Percentiles rank a stretch among this genome's conserved stretches.
These are phyloP conservation scores for Echiichthys vipera DNA, from an alignment of 2,797 vertebrate genomes.

Conservation along the genomic window DNA sequence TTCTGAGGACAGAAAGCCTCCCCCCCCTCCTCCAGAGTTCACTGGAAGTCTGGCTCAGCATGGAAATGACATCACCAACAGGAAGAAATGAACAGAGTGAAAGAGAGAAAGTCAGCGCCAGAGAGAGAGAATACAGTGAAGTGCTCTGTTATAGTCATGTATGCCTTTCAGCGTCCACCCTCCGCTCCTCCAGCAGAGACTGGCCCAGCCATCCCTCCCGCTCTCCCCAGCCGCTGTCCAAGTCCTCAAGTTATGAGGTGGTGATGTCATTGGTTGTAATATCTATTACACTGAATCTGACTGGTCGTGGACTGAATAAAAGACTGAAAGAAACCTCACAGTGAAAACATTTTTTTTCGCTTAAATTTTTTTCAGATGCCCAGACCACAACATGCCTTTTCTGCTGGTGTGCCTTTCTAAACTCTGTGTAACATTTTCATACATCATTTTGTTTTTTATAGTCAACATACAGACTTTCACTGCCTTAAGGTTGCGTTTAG, in stretches of 20 bases:
- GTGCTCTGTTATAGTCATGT: slow-evolving; percentile 61
- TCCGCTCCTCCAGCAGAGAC: slow-evolving; percentile 39
- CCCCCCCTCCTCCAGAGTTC: slow-evolving; percentile 28
- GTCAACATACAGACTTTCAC: background rate
- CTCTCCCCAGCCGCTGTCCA: slow-evolving; percentile 46
- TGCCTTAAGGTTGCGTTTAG: background rate
- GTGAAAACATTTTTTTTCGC: slow-evolving; percentile 22
- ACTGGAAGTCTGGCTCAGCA: slow-evolving; percentile 52
- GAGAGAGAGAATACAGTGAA: slow-evolving; percentile 43
- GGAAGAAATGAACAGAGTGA: slow-evolving; percentile 46
- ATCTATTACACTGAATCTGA: slow-evolving; percentile 56
- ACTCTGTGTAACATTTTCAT: background rate
- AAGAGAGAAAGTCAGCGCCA: slow-evolving; percentile 15
- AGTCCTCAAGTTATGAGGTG: slow-evolving; percentile 60
- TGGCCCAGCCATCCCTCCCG: slow-evolving; percentile 44
- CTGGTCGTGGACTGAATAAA: slow-evolving; percentile 31
- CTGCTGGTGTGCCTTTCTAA: background rate
- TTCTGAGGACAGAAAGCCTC: slow-evolving; percentile 25
- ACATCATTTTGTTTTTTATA: background rate
- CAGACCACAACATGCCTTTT: slow-evolving; percentile 5
- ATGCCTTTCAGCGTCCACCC: slow-evolving; percentile 40
- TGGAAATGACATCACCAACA: slow-evolving; percentile 65
- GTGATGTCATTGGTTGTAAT: slow-evolving; percentile 74
- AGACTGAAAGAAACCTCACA: slow-evolving; percentile 45
- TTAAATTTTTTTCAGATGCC: slow-evolving; percentile 10